These are phyloP conservation scores for Manis pentadactyla DNA, from an alignment of 2,797 vertebrate genomes.

Conservation along the genomic window DNA sequence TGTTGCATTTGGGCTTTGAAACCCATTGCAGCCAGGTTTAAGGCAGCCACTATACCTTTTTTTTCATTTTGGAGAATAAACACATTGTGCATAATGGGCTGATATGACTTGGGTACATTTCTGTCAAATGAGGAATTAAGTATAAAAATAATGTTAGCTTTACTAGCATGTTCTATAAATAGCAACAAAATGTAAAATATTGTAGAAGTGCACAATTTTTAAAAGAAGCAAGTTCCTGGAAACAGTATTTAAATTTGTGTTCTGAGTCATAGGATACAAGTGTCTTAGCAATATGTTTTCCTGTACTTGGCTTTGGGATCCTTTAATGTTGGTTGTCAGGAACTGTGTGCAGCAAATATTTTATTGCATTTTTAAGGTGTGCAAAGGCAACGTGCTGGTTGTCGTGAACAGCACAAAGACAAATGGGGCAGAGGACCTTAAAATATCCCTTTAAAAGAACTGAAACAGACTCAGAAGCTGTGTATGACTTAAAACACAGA, in stretches of 20 bases:
- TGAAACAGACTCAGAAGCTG: not conserved
- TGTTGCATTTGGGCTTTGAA: conserved; percentile 37
- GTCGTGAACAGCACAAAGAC: not conserved
- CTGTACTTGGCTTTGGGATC: not conserved
- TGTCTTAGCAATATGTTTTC: not conserved
- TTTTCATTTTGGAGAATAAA: not conserved
- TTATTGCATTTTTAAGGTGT: conserved; percentile 43
- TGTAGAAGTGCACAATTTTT: conserved; percentile 46
- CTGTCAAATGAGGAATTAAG: conserved; percentile 49
- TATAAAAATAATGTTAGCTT: conserved; percentile 9
- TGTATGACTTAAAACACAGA: not conserved
- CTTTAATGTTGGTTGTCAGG: conserved; percentile 36
- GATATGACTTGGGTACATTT: conserved; percentile 17
- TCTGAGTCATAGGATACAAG: conserved; percentile 46
- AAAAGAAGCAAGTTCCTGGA: conserved; percentile 55
- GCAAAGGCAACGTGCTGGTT: not conserved
- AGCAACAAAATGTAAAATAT: conserved; percentile 30
- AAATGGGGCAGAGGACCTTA: not conserved
- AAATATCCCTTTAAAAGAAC: not conserved
- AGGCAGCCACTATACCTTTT: not conserved
- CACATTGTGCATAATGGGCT: not conserved
- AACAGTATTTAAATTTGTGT: conserved; percentile 29
- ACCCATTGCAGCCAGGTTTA: not conserved
- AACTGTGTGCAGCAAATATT: conserved; percentile 46
- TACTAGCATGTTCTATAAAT: conserved; percentile 64